Percentiles rank a stretch among this genome's conserved stretches.
Conservation (phyloP, 2,888 invertebrate species). For the Ophraella communa region DNA sequence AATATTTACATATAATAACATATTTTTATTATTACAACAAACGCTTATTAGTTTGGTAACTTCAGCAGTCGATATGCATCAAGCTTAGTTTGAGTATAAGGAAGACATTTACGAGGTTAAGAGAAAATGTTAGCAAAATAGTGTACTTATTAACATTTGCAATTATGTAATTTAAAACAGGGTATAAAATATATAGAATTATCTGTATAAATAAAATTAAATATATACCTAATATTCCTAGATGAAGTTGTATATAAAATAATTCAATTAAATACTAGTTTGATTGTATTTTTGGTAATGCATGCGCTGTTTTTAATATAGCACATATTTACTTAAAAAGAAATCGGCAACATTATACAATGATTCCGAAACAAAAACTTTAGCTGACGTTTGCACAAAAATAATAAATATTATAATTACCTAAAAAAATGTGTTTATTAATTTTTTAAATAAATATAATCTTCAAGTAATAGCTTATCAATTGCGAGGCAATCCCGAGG, state of each 20-base stretch:
- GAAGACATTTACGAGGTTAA: conserved; percentile 21
- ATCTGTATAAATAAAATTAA: not conserved
- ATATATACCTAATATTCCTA: not conserved
- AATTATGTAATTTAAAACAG: not conserved
- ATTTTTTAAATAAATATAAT: no score
- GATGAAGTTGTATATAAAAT: not conserved
- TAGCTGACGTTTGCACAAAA: no score
- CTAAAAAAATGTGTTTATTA: no score
- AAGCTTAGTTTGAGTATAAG: conserved; percentile 29
- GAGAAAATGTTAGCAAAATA: conserved; percentile 5
- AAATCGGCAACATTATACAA: not conserved
- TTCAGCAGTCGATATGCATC: conserved; percentile 26
- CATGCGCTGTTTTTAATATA: not conserved
- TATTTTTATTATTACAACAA: conserved; percentile 43
- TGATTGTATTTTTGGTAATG: not conserved
- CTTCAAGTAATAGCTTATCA: no score
- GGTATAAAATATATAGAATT: not conserved
- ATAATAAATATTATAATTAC: no score
- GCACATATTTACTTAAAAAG: no score
- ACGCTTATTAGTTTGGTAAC: conserved; percentile 40
- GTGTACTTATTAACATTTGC: not conserved
- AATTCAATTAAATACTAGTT: not conserved
- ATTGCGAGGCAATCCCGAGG: no score
- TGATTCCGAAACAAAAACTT: no score
- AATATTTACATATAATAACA: conserved; percentile 51